A percentile compares a stretch with the other conserved stretches of the same genome.
These are phyloP conservation scores for Grammomys dolichurus DNA, from an alignment of 2,113 vertebrate species.

Conservation along the genomic window DNA sequence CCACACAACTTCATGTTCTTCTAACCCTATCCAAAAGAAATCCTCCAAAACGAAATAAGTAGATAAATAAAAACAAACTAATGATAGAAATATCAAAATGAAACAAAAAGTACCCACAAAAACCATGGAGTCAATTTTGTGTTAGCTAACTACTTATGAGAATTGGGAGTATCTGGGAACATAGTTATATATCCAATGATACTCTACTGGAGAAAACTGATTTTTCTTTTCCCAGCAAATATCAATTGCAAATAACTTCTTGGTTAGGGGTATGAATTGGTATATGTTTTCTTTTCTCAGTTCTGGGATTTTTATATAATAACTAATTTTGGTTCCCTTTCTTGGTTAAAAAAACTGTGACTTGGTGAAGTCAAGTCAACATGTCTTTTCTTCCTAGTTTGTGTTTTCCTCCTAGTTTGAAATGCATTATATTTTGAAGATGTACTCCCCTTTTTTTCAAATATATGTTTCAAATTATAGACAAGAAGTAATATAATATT, in stretches of 20 bases:
- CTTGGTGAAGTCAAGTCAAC: background rate
- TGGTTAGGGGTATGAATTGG: no score
- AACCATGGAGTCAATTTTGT: background rate
- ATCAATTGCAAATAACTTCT: background rate
- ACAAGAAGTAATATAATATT: conserved; percentile 32
- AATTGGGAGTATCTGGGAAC: background rate
- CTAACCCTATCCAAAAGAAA: background rate
- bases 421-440: conserved; percentile 5
- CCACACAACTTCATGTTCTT: background rate
- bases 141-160: background rate
- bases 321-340: background rate
- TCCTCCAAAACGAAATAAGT: background rate
- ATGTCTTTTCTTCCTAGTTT: background rate
- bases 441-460: background rate
- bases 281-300: background rate
- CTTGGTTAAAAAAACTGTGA: background rate
- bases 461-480: conserved; percentile 32
- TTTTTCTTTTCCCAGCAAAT: background rate
- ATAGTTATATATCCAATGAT: background rate
- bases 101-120: background rate
- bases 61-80: background rate
- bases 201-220: background rate
- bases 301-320: background rate
- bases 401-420: conserved; percentile 14
- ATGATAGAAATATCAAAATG: background rate